Percentiles rank a stretch among this genome's conserved stretches.
Conservation (phyloP, 2,888 invertebrate species). For the Sympetrum striolatum region DNA sequence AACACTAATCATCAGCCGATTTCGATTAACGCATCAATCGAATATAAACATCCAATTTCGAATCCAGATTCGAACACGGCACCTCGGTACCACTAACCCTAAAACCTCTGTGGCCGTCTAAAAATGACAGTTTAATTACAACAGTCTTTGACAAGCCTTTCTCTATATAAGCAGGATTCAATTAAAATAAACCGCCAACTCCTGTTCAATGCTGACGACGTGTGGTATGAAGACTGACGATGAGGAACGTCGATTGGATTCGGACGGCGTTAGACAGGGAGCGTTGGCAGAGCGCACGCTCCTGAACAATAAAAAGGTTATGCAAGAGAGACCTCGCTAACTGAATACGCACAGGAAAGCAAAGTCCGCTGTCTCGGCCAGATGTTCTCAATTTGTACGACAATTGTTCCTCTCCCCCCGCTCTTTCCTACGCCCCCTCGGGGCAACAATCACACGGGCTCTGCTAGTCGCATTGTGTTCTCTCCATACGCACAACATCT, state of each 20-base stretch:
- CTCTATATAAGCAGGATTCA: no score
- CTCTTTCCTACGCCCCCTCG: not conserved
- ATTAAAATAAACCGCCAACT: not conserved
- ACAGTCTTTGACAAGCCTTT: no score
- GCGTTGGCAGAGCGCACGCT: not conserved
- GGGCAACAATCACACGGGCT: not conserved
- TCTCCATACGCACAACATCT: not conserved
- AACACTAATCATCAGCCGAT: no score
- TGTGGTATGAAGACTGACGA: not conserved
- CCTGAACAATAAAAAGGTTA: not conserved
- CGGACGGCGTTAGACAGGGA: no score
- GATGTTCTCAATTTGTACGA: conserved; percentile 51
- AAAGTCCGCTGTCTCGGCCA: conserved; percentile 49
- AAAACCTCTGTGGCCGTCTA: no score
- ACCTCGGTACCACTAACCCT: no score
- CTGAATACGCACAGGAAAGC: not conserved
- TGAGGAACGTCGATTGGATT: not conserved
- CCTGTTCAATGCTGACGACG: not conserved
- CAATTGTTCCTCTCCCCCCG: conserved; percentile 48
- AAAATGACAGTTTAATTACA: no score
- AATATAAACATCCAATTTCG: no score
- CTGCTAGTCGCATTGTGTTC: not conserved
- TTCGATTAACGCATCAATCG: no score
- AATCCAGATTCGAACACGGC: no score
- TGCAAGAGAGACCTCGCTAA: not conserved